Conservation (phyloP, 2,888 invertebrate species). For the Meta bourneti region DNA sequence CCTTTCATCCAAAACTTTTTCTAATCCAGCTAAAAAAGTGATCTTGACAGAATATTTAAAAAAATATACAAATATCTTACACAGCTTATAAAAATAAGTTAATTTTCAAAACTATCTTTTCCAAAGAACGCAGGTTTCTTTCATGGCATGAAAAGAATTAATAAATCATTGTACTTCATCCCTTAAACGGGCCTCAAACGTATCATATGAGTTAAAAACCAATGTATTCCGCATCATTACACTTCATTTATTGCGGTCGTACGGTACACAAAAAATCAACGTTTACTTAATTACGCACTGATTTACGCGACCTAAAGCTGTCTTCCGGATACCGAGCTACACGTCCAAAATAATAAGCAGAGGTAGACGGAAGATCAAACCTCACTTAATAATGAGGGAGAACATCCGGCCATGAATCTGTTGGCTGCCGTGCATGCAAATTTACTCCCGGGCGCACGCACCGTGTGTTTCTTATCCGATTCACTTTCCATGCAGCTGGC, state of each 20-base stretch:
- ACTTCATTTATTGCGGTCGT: constrained; percentile 5
- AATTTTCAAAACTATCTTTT: too few species aligned
- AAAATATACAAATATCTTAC: too few species aligned
- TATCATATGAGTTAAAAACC: background rate
- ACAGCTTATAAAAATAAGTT: too few species aligned
- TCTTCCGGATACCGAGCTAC: constrained; percentile 34
- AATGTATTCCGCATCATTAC: constrained; percentile 22
- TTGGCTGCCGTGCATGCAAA: constrained; percentile 47
- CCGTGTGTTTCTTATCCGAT: background rate
- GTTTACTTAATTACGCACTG: constrained; percentile 13
- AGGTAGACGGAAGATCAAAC: constrained; percentile 13
- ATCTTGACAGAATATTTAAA: too few species aligned
- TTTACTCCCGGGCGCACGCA: constrained; percentile 18
- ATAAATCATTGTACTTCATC: background rate
- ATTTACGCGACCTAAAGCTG: constrained; percentile 3
- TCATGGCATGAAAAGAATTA: background rate
- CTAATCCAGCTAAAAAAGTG: too few species aligned
- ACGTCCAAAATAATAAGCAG: constrained; percentile 33
- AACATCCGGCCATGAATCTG: constrained; percentile 44
- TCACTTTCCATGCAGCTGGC: background rate
- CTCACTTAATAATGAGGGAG: constrained; percentile 9
- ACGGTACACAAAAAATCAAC: constrained; percentile 21
- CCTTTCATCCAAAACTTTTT: too few species aligned
- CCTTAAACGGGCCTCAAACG: constrained; percentile 2
- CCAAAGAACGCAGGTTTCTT: too few species aligned